Percentiles rank a stretch among this genome's conserved stretches.
Evolutionary conservation across 2,797 vertebrate species (phyloP).

Genomic region (Channallabes apus): DNA sequence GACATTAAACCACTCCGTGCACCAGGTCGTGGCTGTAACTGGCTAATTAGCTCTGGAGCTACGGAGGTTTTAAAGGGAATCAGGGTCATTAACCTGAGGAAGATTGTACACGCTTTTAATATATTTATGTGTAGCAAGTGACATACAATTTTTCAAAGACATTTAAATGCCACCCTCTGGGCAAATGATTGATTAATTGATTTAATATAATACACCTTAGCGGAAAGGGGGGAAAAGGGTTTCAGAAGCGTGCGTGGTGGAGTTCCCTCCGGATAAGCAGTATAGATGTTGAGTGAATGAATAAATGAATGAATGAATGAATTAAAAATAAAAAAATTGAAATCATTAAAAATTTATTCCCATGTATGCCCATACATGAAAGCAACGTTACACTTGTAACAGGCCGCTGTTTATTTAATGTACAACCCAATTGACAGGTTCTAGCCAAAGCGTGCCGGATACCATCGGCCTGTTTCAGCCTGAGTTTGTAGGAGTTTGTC

Average conservation of each 20-base stretch:
- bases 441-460: conserved; percentile 20
- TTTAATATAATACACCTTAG: no score
- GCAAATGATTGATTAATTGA: not conserved
- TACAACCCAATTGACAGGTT: conserved; percentile 25
- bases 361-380: no score
- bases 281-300: no score
- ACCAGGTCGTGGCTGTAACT: not conserved
- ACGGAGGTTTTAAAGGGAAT: not conserved
- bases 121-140: not conserved
- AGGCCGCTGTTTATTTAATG: not conserved
- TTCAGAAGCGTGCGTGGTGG: no score
- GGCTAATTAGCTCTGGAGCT: not conserved
- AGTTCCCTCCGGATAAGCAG: no score
- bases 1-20: not conserved
- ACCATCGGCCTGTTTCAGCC: conserved; percentile 18
- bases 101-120: not conserved
- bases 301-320: no score
- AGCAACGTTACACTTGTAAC: not conserved
- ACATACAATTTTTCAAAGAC: not conserved
- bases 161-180: not conserved
- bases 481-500: conserved; percentile 27
- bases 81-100: not conserved
- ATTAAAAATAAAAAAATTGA: no score
- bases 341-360: no score
- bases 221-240: no score